These are phyloP conservation scores for Cervus canadensis DNA, from an alignment of 2,113 vertebrate genomes.

Conservation along the genomic window DNA sequence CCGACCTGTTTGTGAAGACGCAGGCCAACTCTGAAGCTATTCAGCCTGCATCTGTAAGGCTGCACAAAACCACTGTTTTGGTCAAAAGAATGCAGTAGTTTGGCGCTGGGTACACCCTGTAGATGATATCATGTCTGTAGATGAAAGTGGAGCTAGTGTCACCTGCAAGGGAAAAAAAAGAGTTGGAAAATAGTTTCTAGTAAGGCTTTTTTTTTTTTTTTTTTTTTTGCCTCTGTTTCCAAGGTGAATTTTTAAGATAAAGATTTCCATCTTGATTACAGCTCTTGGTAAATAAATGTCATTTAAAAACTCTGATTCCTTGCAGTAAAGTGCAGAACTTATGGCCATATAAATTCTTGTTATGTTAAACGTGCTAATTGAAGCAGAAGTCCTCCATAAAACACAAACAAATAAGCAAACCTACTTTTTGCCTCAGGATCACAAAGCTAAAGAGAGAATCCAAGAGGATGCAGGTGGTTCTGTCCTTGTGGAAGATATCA, in stretches of 20 bases:
- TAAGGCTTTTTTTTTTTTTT: neutral
- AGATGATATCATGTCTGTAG: constrained; percentile 67
- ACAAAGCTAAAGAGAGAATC: constrained; percentile 3
- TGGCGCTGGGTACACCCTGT: constrained; percentile 14
- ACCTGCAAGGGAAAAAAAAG: constrained; percentile 42
- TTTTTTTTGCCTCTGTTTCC: constrained; percentile 3
- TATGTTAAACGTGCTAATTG: neutral
- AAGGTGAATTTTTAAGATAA: constrained; percentile 34
- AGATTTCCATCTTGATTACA: constrained; percentile 33
- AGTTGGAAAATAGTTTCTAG: neutral
- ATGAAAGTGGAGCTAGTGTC: constrained; percentile 53
- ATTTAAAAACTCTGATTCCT: constrained; percentile 27
- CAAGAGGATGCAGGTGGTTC: neutral
- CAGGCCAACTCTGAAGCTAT: neutral
- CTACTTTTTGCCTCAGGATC: constrained; percentile 11
- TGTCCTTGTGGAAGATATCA: constrained; percentile 7
- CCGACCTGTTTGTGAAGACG: constrained; percentile 59
- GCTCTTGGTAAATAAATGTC: neutral
- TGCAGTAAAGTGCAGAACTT: neutral
- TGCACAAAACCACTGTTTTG: constrained; percentile 45
- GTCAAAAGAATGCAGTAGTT: constrained; percentile 54
- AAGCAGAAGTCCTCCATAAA: neutral
- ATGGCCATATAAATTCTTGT: neutral
- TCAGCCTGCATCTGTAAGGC: neutral
- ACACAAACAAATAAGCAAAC: neutral